Conservation (phyloP, 2,797 vertebrate genomes). For the Pyrocephalus nanus region DNA sequence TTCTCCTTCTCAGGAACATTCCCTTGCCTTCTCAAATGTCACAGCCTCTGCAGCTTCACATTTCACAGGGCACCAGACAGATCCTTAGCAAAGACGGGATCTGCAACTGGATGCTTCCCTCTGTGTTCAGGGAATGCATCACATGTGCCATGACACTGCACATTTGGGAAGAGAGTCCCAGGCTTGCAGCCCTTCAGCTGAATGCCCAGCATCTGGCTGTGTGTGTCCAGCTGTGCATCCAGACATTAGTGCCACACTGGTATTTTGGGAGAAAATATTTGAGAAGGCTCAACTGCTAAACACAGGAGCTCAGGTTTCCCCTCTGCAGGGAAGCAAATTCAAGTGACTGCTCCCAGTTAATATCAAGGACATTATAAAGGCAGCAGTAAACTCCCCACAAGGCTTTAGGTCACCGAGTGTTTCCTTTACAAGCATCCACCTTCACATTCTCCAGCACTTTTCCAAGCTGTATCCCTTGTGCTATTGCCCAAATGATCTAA, state of each 20-base stretch:
- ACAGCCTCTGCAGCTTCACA: not conserved
- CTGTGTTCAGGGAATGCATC: fast-evolving
- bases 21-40: not conserved
- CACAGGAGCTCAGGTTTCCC: not conserved
- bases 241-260: fast-evolving
- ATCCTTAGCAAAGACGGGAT: not conserved
- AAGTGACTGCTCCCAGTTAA: not conserved
- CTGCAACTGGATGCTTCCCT: not conserved
- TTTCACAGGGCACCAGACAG: not conserved
- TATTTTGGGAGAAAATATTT: not conserved
- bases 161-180: not conserved
- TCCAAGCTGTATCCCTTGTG: not conserved
- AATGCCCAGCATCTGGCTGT: not conserved
- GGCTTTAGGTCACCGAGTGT: not conserved
- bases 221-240: not conserved
- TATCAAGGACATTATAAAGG: not conserved
- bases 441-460: not conserved
- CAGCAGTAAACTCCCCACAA: not conserved
- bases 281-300: not conserved
- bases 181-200: not conserved
- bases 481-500: not conserved
- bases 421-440: not conserved
- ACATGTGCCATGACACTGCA: not conserved
- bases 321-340: not conserved
- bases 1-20: not conserved